Evolutionary conservation across 2,888 invertebrate genomes (phyloP), one percentile per base, ranked within the genome.

Genomic region (Euplagia quadripunctaria): DNA sequence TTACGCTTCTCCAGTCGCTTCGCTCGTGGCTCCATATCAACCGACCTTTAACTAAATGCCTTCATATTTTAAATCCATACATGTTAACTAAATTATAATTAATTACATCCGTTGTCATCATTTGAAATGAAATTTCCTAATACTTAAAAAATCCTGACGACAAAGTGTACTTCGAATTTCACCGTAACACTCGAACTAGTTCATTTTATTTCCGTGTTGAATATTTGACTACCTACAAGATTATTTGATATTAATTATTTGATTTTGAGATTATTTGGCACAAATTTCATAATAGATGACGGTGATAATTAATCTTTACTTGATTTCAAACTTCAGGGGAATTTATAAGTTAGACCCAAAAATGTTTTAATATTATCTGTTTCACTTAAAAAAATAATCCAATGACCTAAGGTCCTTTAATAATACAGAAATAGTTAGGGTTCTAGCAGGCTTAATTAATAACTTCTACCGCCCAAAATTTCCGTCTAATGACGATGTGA

Each of bases 1-100:
- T 87, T 88, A 88, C 88, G 88, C 86, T 90, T 89, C 90, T 90
- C 82, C 87, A 74, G 77, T 78, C 74, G 82, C 87, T 86, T 82
- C 81, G 84, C 79, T 84, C 82, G 83, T 83, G 84, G 83, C 87
- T 86, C 88, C 87, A 82, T 84, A 77, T 78, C 84, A 80, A 80
- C 86, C 85, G 86, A 87, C 89, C 88, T 89, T 88, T 89, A 86
- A 80, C 77, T 83, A 83, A 85, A 88, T 85, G 84, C 85, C 86
- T 85, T 81, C 79, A 82, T 85, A 82, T 83, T 85, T 82, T 74
- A 84, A 81, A 85, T 77, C 74, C 82, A 85, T 84, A 83, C 77
- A 82, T 84, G 76, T 76, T 70, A 74, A 77, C 67, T 66, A 78
- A 79, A 78, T 74, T 52, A 46, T 75, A 75, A 78, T 79, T 82